Evolutionary conservation across 2,888 invertebrate genomes (phyloP).

Genomic region (Drosophila pullipes): DNA sequence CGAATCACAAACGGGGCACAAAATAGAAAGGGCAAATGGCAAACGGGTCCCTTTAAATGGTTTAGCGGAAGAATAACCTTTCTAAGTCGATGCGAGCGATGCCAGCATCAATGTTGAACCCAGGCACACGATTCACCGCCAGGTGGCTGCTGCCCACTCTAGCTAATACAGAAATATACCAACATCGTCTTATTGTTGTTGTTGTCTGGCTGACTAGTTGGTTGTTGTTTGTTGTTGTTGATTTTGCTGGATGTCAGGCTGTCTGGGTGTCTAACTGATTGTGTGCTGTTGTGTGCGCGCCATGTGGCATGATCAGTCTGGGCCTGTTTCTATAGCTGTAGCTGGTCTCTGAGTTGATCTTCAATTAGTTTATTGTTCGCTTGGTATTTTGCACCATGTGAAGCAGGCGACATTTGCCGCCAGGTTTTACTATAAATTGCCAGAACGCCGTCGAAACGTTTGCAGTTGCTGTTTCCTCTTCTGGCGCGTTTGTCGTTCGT

Average conservation of each 20-base stretch:
- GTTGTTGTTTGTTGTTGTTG: conserved; percentile 9
- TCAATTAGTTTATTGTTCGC: conserved; percentile 78
- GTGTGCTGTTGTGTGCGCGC: conserved; percentile 45
- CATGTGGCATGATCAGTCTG: conserved; percentile 71
- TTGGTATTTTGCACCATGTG: conserved; percentile 76
- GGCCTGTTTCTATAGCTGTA: conserved; percentile 11
- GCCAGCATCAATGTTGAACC: conserved; percentile 56
- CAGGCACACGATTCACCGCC: conserved; percentile 67
- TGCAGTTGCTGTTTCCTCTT: conserved; percentile 72
- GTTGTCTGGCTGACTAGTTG: background rate
- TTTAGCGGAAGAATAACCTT: conserved; percentile 81
- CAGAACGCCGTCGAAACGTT: conserved; percentile 60
- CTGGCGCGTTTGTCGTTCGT: conserved; percentile 47
- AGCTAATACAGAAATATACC: conserved; percentile 5
- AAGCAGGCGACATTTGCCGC: conserved; percentile 83
- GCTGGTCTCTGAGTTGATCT: conserved; percentile 60
- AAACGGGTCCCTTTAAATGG: conserved; percentile 72
- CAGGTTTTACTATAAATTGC: conserved; percentile 67
- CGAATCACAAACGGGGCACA: conserved; percentile 26
- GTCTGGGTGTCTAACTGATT: conserved; percentile 21
- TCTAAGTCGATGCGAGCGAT: conserved; percentile 53
- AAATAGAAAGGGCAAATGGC: conserved; percentile 77
- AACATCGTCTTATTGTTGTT: conserved; percentile 16
- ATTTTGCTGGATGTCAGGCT: conserved; percentile 13
- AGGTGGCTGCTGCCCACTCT: conserved; percentile 63